Conservation (phyloP, 2,113 vertebrate genomes). For the Gallinago jamesoni region DNA sequence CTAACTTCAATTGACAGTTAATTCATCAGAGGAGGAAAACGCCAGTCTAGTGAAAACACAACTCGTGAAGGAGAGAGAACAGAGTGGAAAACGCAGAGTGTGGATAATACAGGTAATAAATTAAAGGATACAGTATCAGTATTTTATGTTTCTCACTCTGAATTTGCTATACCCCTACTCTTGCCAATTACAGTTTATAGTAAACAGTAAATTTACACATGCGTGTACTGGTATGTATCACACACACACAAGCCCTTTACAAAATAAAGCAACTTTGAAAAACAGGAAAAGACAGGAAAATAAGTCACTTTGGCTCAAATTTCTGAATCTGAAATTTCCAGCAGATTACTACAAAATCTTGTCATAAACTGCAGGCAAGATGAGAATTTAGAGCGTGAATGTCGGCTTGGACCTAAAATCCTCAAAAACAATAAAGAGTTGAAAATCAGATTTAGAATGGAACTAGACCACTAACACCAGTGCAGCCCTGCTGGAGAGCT, state of each 20-base stretch:
- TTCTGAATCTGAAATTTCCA: slow-evolving; percentile 8
- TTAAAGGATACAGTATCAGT: slow-evolving; percentile 59
- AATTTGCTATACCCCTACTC: neutral
- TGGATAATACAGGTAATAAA: slow-evolving; percentile 71
- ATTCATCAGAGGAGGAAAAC: slow-evolving; percentile 77
- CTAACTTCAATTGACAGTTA: slow-evolving; percentile 82
- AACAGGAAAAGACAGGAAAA: neutral
- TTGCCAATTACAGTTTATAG: slow-evolving; percentile 19
- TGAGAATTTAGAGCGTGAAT: neutral
- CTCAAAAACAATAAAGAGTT: neutral
- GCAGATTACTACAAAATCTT: neutral
- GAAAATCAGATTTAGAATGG: neutral
- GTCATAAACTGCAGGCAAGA: neutral
- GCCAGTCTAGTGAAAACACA: slow-evolving; percentile 62
- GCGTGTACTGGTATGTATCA: neutral
- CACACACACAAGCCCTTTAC: neutral
- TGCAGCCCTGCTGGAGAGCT: neutral
- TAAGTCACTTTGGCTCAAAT: neutral
- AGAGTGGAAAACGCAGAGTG: neutral
- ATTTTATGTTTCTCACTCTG: slow-evolving; percentile 33
- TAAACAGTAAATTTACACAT: neutral
- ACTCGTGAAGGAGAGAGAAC: slow-evolving; percentile 32
- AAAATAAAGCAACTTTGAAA: slow-evolving; percentile 9
- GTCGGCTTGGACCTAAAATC: neutral
- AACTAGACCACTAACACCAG: neutral